Evolutionary conservation across 1,140 invertebrate species (phyloP).

Genomic region (Nebria ingens): DNA sequence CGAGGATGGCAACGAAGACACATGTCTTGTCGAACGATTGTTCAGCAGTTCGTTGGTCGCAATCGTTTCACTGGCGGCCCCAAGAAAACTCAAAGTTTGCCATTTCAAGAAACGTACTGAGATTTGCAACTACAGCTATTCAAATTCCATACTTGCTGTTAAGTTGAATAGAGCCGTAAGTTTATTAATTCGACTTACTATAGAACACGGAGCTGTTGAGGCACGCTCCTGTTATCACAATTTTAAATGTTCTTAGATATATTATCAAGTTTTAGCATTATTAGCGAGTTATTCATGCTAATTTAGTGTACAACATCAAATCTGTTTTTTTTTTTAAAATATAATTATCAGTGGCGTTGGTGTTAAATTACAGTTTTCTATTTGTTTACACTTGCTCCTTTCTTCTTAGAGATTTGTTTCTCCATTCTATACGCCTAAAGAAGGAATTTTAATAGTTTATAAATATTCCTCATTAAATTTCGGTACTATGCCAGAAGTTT

Average conservation of each 20-base stretch:
- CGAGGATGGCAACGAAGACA: conserved; percentile 72
- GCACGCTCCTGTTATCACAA: background rate
- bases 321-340: no score
- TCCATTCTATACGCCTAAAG: no score
- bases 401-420: no score
- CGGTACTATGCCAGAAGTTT: no score
- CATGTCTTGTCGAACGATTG: conserved; percentile 87
- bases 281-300: no score
- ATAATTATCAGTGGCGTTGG: no score
- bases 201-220: background rate
- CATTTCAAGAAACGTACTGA: conserved; percentile 98
- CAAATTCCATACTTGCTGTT: conserved; percentile 92
- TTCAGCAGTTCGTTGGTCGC: conserved; percentile 96
- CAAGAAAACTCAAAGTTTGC: conserved; percentile 89
- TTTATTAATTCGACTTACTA: conserved; percentile 24
- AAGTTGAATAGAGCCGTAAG: conserved; percentile 91
- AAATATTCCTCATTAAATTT: no score
- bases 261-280: no score
- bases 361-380: no score
- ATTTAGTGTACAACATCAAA: no score
- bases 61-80: conserved; percentile 82
- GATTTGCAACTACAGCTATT: conserved; percentile 95
- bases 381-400: no score
- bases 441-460: no score
- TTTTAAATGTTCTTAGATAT: background rate